Evolutionary conservation across 2,888 invertebrate genomes (phyloP).

Genomic region (Petrophora chlorosata): DNA sequence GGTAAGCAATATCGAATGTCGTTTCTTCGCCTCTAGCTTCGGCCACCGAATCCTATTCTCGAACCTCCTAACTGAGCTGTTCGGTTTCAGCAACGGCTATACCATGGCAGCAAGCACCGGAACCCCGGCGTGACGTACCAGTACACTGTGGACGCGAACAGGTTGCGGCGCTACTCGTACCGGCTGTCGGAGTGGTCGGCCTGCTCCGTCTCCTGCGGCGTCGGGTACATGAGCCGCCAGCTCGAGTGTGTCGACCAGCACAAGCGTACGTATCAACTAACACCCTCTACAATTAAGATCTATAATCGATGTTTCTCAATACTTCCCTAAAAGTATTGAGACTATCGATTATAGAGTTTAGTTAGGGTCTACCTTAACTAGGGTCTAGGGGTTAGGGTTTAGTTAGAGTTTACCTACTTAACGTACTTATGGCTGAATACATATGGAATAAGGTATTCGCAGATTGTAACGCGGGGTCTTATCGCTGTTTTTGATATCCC

Average conservation of each 20-base stretch:
- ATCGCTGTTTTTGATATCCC: too few relatives aligned
- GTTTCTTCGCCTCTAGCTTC: too few relatives aligned
- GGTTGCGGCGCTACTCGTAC: constrained; percentile 86
- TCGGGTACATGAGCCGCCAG: constrained; percentile 86
- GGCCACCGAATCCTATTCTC: too few relatives aligned
- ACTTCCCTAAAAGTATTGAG: too few relatives aligned
- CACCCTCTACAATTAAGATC: background rate
- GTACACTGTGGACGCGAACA: constrained; percentile 87
- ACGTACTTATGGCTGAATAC: too few relatives aligned
- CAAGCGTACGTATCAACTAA: constrained; percentile 53
- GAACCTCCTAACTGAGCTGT: background rate
- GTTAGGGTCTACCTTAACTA: too few relatives aligned
- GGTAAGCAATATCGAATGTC: too few relatives aligned
- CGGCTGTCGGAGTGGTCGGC: constrained; percentile 91
- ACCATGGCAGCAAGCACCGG: constrained; percentile 86
- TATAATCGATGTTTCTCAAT: background rate
- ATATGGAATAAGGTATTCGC: too few relatives aligned
- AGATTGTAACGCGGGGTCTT: too few relatives aligned
- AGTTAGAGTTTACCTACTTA: too few relatives aligned
- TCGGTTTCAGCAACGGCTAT: constrained; percentile 83
- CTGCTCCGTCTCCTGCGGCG: constrained; percentile 91
- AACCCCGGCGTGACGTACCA: constrained; percentile 93
- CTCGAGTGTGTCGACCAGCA: constrained; percentile 67
- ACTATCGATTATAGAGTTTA: too few relatives aligned
- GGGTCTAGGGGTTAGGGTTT: too few relatives aligned